Evolutionary conservation across 2,888 invertebrate species (phyloP), one percentile per base, ranked within the genome.

Genomic region (Cancer borealis): DNA sequence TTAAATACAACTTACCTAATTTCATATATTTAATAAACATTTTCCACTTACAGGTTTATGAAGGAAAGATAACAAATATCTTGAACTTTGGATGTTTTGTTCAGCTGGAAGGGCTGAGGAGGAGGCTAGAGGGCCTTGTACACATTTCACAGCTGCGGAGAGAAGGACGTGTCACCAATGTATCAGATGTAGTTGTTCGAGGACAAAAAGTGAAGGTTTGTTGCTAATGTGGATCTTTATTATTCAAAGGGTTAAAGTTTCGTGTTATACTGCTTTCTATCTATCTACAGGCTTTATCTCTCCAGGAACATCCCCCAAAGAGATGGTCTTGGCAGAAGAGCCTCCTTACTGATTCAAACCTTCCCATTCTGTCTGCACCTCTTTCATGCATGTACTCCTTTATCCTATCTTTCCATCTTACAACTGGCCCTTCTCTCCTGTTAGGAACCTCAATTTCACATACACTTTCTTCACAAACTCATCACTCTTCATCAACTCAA

Each of bases 41-140:
- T 90, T 90, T 46, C 45, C 21, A 49, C n/a, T 73, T 93, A 8
- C 92, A 98, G 97, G 98, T 99, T 96, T 99, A 99, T 96, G 97
- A 97, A 95, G 99, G 99, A 0, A 98, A 98, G 96, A 99, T 99
- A 0, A 98, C 99, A 0, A 99, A 99, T 96, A 98, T 99, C 96
- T 99, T 99, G 92, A 98, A 98, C n/a, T 99, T 99, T 97, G 99
- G 99, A 0, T 99, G 99, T 96, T 99, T 99, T 96, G 99, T 99
- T 0, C 99, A 99, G 97, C 97, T 99, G 45, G 99, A 99, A 96
- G 99, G 99, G 0, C 97, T 99, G 91, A 97, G 98, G 91, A 98
- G 98, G 96, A 97, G 98, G 88, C 98, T 98, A 98, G 99, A 99
- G 96, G 99, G 99, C 0, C 97, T 99, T 0, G 99, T 99, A 0